phyloP scores from a whole-genome alignment of 2,113 vertebrate genomes.

The Trinectes maculatus region DNA sequence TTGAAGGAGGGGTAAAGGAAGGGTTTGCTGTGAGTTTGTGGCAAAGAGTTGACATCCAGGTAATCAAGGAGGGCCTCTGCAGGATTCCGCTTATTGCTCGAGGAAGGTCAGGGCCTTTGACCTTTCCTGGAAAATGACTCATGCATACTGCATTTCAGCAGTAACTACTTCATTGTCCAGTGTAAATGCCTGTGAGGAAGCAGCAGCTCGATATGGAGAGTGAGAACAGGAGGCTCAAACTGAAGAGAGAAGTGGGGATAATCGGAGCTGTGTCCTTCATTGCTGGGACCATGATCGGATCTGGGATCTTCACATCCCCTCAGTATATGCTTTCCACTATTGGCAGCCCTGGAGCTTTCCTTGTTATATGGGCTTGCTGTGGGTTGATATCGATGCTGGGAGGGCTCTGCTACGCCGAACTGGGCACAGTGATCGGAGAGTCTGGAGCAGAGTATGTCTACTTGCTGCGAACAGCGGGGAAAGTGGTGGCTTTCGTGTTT shows the following conservation, averaged over 20 bases:
- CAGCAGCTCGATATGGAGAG: conserved; percentile 24
- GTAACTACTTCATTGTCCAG: too few relatives aligned
- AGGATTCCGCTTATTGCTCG: too few relatives aligned
- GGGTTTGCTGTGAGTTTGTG: too few relatives aligned
- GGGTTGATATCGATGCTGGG: conserved; percentile 83
- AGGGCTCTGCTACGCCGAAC: conserved; percentile 86
- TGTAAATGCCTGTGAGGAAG: background rate
- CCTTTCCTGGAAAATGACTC: too few relatives aligned
- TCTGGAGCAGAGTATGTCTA: conserved; percentile 89
- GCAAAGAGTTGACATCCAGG: too few relatives aligned
- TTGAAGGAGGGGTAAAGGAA: too few relatives aligned
- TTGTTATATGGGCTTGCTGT: conserved; percentile 84
- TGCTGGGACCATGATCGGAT: conserved; percentile 87
- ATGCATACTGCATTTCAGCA: too few relatives aligned
- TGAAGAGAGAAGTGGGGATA: conserved; percentile 77
- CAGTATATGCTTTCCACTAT: conserved; percentile 82
- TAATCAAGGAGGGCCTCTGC: too few relatives aligned
- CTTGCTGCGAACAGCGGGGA: conserved; percentile 83
- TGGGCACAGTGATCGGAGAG: conserved; percentile 86
- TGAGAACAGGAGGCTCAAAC: conserved; percentile 40
- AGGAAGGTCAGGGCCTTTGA: too few relatives aligned
- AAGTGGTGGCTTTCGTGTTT: conserved; percentile 84
- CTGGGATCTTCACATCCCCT: conserved; percentile 82
- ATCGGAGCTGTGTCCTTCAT: conserved; percentile 84
- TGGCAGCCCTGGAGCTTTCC: conserved; percentile 86